Conservation (phyloP, 1,140 invertebrate genomes). For the Tetranychus urticae region DNA sequence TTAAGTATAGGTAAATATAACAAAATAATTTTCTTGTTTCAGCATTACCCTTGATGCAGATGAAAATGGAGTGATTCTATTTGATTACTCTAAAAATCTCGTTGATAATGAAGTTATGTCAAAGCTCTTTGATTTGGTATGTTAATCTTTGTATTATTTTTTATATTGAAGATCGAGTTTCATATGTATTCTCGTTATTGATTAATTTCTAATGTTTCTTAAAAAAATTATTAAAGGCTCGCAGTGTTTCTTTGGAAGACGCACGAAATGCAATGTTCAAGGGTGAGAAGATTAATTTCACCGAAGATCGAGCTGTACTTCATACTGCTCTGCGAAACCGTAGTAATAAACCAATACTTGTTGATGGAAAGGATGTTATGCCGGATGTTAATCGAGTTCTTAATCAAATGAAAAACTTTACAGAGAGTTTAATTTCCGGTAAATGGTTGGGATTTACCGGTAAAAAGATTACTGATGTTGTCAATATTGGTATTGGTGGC, state of each 20-base stretch:
- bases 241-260: slow-evolving; percentile 50
- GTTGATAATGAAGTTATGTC: slow-evolving; percentile 49
- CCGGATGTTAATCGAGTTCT: slow-evolving; percentile 75
- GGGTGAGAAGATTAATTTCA: slow-evolving; percentile 91
- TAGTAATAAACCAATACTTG: slow-evolving; percentile 44
- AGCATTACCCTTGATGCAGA: slow-evolving; percentile 48
- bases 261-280: slow-evolving; percentile 77
- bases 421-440: slow-evolving; percentile 33
- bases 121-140: slow-evolving; percentile 50
- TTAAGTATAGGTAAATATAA: too few relatives aligned
- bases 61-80: slow-evolving; percentile 58
- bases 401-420: slow-evolving; percentile 79
- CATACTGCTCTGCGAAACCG: slow-evolving; percentile 82
- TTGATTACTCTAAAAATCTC: slow-evolving; percentile 93
- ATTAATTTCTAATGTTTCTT: too few relatives aligned
- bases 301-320: slow-evolving; percentile 80
- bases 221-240: slow-evolving; percentile 31
- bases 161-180: too few relatives aligned
- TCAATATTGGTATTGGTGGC: slow-evolving; percentile 98
- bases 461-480: slow-evolving; percentile 84
- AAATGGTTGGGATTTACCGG: slow-evolving; percentile 72
- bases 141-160: slow-evolving; percentile 6
- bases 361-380: slow-evolving; percentile 80
- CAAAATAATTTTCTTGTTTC: slow-evolving; percentile 17
- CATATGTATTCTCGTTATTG: too few relatives aligned